A percentile compares a stretch with the other conserved stretches of the same genome.
These are phyloP conservation scores for Aix galericulata DNA, from an alignment of 2,113 vertebrate species.

Conservation along the genomic window DNA sequence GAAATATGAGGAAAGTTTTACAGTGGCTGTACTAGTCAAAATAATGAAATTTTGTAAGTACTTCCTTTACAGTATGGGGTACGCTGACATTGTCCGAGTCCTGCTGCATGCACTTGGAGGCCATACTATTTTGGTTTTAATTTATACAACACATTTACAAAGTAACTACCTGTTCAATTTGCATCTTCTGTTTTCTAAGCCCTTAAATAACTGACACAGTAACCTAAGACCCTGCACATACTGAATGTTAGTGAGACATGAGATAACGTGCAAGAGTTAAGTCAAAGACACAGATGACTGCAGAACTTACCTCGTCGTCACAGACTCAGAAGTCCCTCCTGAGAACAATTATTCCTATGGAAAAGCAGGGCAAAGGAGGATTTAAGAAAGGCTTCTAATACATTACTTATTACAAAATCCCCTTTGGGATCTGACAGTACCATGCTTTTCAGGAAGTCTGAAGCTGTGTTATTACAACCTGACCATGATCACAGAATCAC, in stretches of 20 bases:
- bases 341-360: not conserved
- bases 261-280: not conserved
- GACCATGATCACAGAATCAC: not conserved
- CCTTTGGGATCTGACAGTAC: not conserved
- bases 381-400: not conserved
- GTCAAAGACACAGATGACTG: not conserved
- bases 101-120: not conserved
- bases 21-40: not conserved
- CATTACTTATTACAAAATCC: not conserved
- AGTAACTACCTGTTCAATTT: not conserved
- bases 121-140: not conserved
- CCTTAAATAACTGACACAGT: not conserved
- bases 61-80: not conserved
- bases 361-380: slow-evolving; percentile 25
- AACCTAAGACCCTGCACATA: not conserved
- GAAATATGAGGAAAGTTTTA: not conserved
- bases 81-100: not conserved
- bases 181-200: not conserved
- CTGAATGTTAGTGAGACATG: not conserved
- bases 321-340: not conserved
- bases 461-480: not conserved
- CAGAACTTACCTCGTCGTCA: not conserved
- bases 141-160: not conserved
- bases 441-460: not conserved
- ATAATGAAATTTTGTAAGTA: not conserved